A percentile compares a stretch with the other conserved stretches of the same genome.
Evolutionary conservation across 2,113 vertebrate genomes (phyloP).

Genomic region (Microtus richardsoni): DNA sequence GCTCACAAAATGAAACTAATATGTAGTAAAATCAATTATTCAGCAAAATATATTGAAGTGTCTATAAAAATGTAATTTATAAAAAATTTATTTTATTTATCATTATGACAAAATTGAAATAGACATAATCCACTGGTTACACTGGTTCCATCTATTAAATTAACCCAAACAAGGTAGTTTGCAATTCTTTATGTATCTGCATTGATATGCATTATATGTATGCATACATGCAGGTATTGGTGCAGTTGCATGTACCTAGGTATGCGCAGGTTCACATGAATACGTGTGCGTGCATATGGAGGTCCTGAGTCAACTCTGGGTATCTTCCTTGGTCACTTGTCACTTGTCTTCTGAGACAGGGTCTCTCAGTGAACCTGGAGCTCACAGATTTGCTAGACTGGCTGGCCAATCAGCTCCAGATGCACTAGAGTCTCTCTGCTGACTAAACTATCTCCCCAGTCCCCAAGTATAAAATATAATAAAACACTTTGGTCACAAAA

Average conservation of each 20-base stretch:
- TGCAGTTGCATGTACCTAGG: not conserved
- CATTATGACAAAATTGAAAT: slow-evolving; percentile 27
- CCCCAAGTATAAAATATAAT: not conserved
- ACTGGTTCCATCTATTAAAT: not conserved
- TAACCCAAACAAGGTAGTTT: slow-evolving; percentile 43
- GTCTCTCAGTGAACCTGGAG: not conserved
- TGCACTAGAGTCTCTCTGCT: not conserved
- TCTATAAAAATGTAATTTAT: slow-evolving; percentile 37
- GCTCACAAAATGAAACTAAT: slow-evolving; percentile 40
- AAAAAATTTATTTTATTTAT: not conserved
- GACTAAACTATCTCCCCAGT: not conserved
- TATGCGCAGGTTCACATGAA: not conserved
- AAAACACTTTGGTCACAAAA: slow-evolving; percentile 25
- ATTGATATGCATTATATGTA: not conserved
- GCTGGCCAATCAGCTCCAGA: not conserved
- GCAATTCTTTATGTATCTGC: not conserved
- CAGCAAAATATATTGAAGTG: slow-evolving; percentile 22
- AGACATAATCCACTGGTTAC: not conserved
- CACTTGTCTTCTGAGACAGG: not conserved
- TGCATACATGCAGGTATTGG: not conserved
- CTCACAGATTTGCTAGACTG: not conserved
- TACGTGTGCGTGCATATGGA: not conserved
- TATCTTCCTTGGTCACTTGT: not conserved
- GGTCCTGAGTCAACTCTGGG: not conserved
- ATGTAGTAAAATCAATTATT: not conserved